Evolutionary conservation across 1,140 invertebrate genomes (phyloP), one percentile per base, ranked within the genome.

Genomic region (Arctopsyche grandis): DNA sequence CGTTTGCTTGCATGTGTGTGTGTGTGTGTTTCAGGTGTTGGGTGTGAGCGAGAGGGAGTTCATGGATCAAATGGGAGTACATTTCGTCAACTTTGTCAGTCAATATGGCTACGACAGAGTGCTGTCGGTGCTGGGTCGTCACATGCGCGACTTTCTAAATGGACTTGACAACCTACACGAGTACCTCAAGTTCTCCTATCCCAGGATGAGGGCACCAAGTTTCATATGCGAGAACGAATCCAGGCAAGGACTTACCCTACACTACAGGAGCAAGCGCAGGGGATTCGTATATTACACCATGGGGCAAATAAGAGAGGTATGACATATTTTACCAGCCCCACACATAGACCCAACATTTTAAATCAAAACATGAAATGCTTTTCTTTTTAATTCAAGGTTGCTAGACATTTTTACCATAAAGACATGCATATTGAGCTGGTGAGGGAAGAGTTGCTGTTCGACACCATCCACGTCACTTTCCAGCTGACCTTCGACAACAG

Each of bases 211-310:
- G 79, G 96, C 98, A 0, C 98, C 98, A 0, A 98, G 96, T 74
- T 99, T 99, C 85, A 98, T 98, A 83, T 98, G 97, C 84, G 97
- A 98, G 86, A 96, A 97, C 84, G 98, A 99, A 87, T 96, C 95
- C 0, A 91, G 93, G 70, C 93, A 95, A 84, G 97, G 98, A 1
- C 88, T 99, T 58, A 97, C 96, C 0, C 89, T 99, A 46, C 97
- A 99, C 87, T 98, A 98, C 85, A 90, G 97, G 60, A 98, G 96
- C 78, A 98, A 97, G 87, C 87, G 97, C 76, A 90, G 94, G 70
- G 97, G 97, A 0, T 99, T 97, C 85, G 93, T 98, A 0, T 97
- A 97, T 86, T 99, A 99, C 84, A 97, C 97, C 0, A 98, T 98
- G 93, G 98, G 98, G 5, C 97, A 99, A 87, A 98, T 99, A 71